These are phyloP conservation scores for Xestia xanthographa DNA, from an alignment of 2,888 invertebrate genomes.

Conservation along the genomic window DNA sequence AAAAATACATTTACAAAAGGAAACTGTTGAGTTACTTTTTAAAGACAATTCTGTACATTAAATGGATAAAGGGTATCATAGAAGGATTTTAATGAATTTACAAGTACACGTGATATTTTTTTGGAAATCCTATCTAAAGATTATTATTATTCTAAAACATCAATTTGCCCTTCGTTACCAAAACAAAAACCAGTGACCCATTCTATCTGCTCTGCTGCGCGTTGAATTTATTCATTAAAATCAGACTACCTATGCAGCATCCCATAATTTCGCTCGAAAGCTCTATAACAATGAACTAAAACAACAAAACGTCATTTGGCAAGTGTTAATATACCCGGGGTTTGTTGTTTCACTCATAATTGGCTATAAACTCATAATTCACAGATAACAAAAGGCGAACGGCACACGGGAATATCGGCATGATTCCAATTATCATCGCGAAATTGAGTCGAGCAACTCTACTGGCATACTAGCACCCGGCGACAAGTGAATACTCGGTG, in stretches of 20 bases:
- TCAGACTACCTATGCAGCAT: constrained; percentile 28
- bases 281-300: constrained; percentile 60
- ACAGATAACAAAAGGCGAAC: constrained; percentile 82
- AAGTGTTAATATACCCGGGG: constrained; percentile 70
- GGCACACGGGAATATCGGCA: constrained; percentile 78
- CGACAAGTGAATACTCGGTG: constrained; percentile 53
- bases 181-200: constrained; percentile 15
- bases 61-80: background rate
- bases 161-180: background rate
- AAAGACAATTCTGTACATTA: background rate
- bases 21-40: background rate
- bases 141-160: background rate
- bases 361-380: constrained; percentile 83
- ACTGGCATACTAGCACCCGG: constrained; percentile 54
- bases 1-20: constrained; percentile 1
- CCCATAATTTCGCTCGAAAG: constrained; percentile 43
- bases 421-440: constrained; percentile 85
- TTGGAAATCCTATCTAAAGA: background rate
- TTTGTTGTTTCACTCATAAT: constrained; percentile 80
- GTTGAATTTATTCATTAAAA: constrained; percentile 47
- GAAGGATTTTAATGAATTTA: background rate
- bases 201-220: background rate
- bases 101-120: background rate
- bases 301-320: constrained; percentile 68
- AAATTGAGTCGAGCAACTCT: constrained; percentile 77